Evolutionary conservation across 35 echinoderm and acorn worm species (phyloP), one percentile per base, ranked within the genome.

Genomic region (Lytechinus variegatus): DNA sequence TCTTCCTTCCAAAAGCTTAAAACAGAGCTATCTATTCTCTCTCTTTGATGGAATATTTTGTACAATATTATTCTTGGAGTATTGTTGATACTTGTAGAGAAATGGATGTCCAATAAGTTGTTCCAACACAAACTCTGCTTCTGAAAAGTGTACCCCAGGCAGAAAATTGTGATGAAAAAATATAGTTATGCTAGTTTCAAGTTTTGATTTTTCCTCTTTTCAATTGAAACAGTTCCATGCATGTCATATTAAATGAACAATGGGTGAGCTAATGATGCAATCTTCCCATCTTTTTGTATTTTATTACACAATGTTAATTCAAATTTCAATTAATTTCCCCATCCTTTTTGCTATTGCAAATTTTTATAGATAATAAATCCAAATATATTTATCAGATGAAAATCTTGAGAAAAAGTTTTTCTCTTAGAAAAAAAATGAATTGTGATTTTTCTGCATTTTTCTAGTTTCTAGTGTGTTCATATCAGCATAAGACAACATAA

Each of bases 1-100:
- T 52, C 88, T 90, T 90, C 88, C 88, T 90, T 90, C 88, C 88
- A 90, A 44, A 58, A n/a, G 29, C 27, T 90, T 90, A 90, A 2
- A 54, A 90, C 29, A 90, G 66, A 90, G 52, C 28, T 13, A 27
- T 89, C 87, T 89, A 9, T 90, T 90, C 88, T 79, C 29, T 52
- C 6, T 90, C 9, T 90, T 44, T 54, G 1, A 44, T 44, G 33
- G 33, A 44, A 44, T 44, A 44, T 44, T 44, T 44, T 44, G 0
- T 44, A 44, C 33, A 44, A 44, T 44, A 44, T 44, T 44, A 44
- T 44, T 44, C 33, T 44, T 44, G 0, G 33, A 44, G 33, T 44
- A 44, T 44, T 44, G 33, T 44, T 44, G 33, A 44, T 44, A 44
- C 33, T 44, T 44, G 2, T 44, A 44, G 33, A 44, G 33, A 44